These are phyloP conservation scores for Tenodera sinensis DNA, from an alignment of 2,888 invertebrate genomes.

Conservation along the genomic window DNA sequence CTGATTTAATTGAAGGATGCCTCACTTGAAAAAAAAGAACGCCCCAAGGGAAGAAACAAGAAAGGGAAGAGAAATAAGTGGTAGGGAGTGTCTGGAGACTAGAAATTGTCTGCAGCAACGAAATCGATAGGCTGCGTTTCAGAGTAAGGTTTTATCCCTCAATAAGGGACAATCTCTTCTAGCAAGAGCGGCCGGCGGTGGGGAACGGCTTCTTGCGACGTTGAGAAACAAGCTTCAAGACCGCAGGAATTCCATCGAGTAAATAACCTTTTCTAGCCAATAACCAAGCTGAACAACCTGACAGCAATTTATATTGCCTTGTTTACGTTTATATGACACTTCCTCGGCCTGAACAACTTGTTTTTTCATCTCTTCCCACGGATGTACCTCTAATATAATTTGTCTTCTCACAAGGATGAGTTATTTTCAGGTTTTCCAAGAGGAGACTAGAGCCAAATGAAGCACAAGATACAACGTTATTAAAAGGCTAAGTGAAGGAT, in stretches of 20 bases:
- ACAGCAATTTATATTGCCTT: neutral
- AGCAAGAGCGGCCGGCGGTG: neutral
- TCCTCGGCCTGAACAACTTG: too few relatives aligned
- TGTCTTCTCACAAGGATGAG: neutral
- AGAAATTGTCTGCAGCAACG: neutral
- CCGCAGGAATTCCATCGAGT: neutral
- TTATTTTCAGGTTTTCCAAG: too few relatives aligned
- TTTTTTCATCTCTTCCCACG: too few relatives aligned
- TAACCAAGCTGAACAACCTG: neutral
- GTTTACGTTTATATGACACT: neutral
- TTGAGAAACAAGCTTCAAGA: neutral
- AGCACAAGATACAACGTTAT: too few relatives aligned
- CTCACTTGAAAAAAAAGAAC: neutral
- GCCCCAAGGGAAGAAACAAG: neutral
- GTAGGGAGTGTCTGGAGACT: neutral
- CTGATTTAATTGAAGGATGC: neutral
- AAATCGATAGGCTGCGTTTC: neutral
- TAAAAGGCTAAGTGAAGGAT: too few relatives aligned
- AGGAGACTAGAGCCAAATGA: too few relatives aligned
- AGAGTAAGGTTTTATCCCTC: neutral
- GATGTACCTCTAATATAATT: neutral
- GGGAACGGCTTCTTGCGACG: neutral
- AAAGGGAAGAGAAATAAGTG: neutral
- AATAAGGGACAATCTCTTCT: neutral
- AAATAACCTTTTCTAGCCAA: neutral